Base-by-base conservation (phyloP, 2,113 vertebrate genomes). In the Suricata suricatta region DNA sequence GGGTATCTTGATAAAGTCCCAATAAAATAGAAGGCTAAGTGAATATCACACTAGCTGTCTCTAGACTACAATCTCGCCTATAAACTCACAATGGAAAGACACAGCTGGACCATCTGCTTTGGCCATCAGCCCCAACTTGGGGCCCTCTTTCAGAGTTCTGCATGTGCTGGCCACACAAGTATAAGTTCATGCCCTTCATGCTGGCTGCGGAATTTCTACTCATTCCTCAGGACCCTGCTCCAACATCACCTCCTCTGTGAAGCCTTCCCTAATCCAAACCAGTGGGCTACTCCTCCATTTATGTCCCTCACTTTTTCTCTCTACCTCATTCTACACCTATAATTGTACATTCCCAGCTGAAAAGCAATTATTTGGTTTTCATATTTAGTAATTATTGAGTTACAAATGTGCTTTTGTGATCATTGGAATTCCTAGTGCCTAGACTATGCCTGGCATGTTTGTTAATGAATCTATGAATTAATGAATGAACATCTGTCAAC, bases 41-140 rank as follows among this genome's bases (percentile, higher is more conserved):
- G 14, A 95, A 92, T 88, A 80, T 90, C 74, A 74, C 41, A 79
- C 38, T 64, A 94, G 35, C 54, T 80, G 57, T 80, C 69, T 84
- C 82, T 31, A 52, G 23, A 38, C 68, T 41, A 33, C 16, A 90
- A n/a, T 41, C 38, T 74, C 80, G 52, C 77, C 76, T 88, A 63
- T 68, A 84, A 96, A 85, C 38, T 35, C 57, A 60, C 83, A 69
- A n/a, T 80, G n/a, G 29, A 47, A 95, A 91, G 87, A 85, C 79
- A 88, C 90, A 97, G 88, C 84, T 96, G 90, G 90, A 7, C 31
- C 95, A 95, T 95, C 97, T 98, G 96, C 90, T 97, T 96, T 93
- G 64, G 17, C 84, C 74, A 96, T 98, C 88, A 96, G 44, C 77
- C 17, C 74, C 27, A 66, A 41, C 54, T 54, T 86, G 71, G 60